Evolutionary conservation across 2,797 vertebrate species (phyloP), one percentile per base, ranked within the genome.

Genomic region (Onychomys leucogaster): DNA sequence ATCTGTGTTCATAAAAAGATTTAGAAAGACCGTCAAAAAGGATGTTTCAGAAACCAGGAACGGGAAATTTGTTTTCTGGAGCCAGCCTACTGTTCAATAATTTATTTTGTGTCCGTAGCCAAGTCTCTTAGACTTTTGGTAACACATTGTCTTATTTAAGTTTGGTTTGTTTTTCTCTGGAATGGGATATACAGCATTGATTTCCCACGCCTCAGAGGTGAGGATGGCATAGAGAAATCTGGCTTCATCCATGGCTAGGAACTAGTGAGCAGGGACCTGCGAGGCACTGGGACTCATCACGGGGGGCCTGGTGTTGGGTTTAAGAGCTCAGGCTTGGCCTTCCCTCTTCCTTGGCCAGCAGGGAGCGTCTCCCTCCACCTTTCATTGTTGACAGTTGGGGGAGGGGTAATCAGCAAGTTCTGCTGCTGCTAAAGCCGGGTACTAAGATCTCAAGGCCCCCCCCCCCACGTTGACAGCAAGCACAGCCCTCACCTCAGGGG

Each of bases 11-110:
- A 16, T 87, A 87, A 73, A 41, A 75, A 52, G 14, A 67, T 73
- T 67, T 67, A 84, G 49, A 88, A 94, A 90, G 81, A 52, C n/a
- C 89, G 29, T 87, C 41, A n/a, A 41, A 95, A 84, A 65, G n/a
- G 76, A 89, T 29, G 29, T 65, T 23, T 57, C 16, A 17, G 5
- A 32, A 12, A 92, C 63, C 49, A 87, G 57, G 69, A 93, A 46
- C 41, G 37, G 52, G 27, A 87, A 83, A 52, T 71, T 52, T 61
- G 27, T 63, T 75, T 87, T 78, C 46, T 37, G 71, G 59, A 13
- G 2, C 27, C 91, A 83, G 73, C 52, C n/a, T 57, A 59, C 14
- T 96, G 59, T 89, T 49, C 75, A 46, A 4, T 89, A 77, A 89
- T 75, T 69, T 63, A 61, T 87, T 73, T 80, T 49, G 49, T 95